Conservation (phyloP, 2,113 vertebrate genomes). For the Macquaria australasica region DNA sequence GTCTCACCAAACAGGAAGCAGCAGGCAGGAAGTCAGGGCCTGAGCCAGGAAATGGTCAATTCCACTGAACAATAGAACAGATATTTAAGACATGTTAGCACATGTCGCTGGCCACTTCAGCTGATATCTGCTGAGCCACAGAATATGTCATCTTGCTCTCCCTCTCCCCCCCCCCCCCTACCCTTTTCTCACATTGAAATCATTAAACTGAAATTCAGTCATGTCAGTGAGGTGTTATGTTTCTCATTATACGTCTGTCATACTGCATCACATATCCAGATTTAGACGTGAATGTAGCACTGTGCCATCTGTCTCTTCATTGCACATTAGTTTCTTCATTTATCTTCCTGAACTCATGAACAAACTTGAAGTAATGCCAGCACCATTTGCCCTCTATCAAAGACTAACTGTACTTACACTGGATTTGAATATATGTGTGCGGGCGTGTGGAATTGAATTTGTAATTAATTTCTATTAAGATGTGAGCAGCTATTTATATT, state of each 20-base stretch:
- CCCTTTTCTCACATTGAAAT: conserved; percentile 70
- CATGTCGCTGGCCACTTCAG: conserved; percentile 39
- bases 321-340: conserved; percentile 44
- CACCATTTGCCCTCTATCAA: conserved; percentile 4
- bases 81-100: conserved; percentile 67
- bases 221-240: conserved; percentile 73
- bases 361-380: conserved; percentile 47
- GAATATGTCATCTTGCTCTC: conserved; percentile 40
- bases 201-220: conserved; percentile 62
- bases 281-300: conserved; percentile 72
- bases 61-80: conserved; percentile 75
- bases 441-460: background rate
- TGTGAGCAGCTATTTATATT: conserved; percentile 36
- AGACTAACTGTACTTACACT: conserved; percentile 1
- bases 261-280: conserved; percentile 64
- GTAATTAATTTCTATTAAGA: conserved; percentile 23
- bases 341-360: conserved; percentile 56
- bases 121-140: conserved; percentile 45
- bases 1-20: conserved; percentile 84
- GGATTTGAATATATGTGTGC: conserved; percentile 3
- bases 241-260: conserved; percentile 75
- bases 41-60: conserved; percentile 78
- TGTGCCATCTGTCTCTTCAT: conserved; percentile 76
- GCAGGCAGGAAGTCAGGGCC: conserved; percentile 78
- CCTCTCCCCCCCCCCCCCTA: conserved; percentile 1